Conservation (phyloP, 2,888 invertebrate species). For the Micropterix aruncella region DNA sequence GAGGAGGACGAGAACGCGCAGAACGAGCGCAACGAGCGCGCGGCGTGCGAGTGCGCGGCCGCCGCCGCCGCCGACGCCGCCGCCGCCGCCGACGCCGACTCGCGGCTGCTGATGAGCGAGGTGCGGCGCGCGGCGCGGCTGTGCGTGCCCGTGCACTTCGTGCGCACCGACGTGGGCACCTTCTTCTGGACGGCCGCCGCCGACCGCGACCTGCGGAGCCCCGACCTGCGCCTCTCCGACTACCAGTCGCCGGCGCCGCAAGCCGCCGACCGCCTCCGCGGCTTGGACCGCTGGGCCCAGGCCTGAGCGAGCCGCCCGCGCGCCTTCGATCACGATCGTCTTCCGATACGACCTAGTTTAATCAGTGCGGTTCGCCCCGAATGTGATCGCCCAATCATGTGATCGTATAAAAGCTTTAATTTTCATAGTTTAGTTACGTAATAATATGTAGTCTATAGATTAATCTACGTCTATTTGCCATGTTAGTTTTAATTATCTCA, state of each 20-base stretch:
- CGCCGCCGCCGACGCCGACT: neutral
- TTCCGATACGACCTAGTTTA: neutral
- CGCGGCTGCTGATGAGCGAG: neutral
- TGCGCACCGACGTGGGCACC: neutral
- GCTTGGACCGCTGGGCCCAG: neutral
- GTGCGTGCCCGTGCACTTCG: neutral
- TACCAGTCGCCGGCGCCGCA: neutral
- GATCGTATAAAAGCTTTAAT: neutral
- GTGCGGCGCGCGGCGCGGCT: neutral
- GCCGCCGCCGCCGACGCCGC: neutral
- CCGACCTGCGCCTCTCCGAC: neutral
- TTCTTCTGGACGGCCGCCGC: neutral
- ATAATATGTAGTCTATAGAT: too few relatives aligned
- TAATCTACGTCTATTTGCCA: neutral
- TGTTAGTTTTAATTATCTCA: neutral
- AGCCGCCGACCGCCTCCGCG: neutral
- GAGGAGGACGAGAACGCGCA: neutral
- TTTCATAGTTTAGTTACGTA: too few relatives aligned
- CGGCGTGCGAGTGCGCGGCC: neutral
- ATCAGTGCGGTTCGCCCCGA: neutral
- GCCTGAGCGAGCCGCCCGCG: neutral
- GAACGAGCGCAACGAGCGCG: neutral
- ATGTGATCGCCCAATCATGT: neutral
- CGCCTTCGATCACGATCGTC: neutral
- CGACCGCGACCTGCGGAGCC: neutral